Evolutionary conservation across 1,140 invertebrate genomes (phyloP).

Genomic region (Thaumetopoea pityocampa): DNA sequence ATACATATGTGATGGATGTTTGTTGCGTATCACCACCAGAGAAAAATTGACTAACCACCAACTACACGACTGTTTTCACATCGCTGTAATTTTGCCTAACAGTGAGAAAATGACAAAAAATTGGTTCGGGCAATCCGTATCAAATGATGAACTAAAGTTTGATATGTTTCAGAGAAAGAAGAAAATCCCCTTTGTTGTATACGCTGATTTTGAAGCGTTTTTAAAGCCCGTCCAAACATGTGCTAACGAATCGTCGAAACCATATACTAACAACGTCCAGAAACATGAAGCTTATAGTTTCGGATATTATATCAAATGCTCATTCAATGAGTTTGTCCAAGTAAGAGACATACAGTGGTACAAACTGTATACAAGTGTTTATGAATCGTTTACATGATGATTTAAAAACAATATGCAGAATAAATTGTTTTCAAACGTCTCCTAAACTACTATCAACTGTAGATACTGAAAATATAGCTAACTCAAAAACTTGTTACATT

Average conservation of each 20-base stretch:
- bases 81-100: no score
- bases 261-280: conserved; percentile 29
- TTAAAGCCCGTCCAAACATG: conserved; percentile 29
- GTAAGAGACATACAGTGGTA: conserved; percentile 33
- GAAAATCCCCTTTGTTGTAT: conserved; percentile 36
- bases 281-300: conserved; percentile 48
- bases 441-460: no score
- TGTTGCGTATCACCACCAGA: conserved; percentile 33
- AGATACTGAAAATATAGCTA: no score
- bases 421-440: no score
- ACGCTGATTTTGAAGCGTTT: conserved; percentile 48
- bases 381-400: conserved; percentile 28
- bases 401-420: conserved; percentile 26
- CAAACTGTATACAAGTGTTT: conserved; percentile 40
- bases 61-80: no score
- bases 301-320: conserved; percentile 54
- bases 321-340: conserved; percentile 43
- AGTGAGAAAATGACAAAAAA: conserved; percentile 23
- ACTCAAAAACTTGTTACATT: no score
- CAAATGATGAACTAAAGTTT: no score
- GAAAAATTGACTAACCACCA: conserved; percentile 29
- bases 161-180: conserved; percentile 37
- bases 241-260: conserved; percentile 20
- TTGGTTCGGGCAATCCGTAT: no score
- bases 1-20: conserved; percentile 47